Evolutionary conservation across 2,797 vertebrate species (phyloP).

Genomic region (Synaphobranchus kaupii): DNA sequence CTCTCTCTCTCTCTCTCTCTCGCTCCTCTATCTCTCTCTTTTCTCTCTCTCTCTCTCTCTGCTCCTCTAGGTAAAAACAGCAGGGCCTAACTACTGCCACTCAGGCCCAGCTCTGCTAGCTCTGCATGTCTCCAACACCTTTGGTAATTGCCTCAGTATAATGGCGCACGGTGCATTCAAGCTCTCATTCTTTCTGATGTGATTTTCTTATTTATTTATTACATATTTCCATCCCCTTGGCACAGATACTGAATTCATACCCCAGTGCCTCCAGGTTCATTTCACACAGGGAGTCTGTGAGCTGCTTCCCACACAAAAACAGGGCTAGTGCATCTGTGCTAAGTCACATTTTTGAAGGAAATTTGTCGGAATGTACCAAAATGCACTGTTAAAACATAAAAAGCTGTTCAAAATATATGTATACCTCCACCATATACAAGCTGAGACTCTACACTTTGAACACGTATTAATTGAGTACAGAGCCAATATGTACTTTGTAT

Average conservation of each 20-base stretch:
- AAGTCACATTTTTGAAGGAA: neutral
- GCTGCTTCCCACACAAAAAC: neutral
- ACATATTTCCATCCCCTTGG: neutral
- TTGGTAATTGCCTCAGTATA: slow-evolving; percentile 29
- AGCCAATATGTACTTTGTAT: no score
- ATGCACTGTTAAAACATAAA: neutral
- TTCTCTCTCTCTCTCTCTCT: slow-evolving; percentile 36
- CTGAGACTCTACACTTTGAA: no score
- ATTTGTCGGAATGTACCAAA: neutral
- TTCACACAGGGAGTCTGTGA: neutral
- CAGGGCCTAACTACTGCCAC: slow-evolving; percentile 19
- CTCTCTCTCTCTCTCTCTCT: slow-evolving; percentile 35
- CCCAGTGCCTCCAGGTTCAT: neutral
- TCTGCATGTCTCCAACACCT: slow-evolving; percentile 13
- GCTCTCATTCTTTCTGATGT: neutral
- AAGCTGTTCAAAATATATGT: neutral
- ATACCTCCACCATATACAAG: neutral
- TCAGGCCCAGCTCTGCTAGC: slow-evolving; percentile 15
- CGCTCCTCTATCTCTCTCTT: slow-evolving; percentile 32
- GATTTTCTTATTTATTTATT: neutral
- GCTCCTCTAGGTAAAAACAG: slow-evolving; percentile 28
- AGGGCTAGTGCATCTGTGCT: neutral
- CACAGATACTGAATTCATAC: neutral
- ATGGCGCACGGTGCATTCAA: slow-evolving; percentile 24
- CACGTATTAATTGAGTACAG: no score